These are phyloP conservation scores for Lasioglossum oenotherae DNA, from an alignment of 2,888 invertebrate species.

Conservation along the genomic window DNA sequence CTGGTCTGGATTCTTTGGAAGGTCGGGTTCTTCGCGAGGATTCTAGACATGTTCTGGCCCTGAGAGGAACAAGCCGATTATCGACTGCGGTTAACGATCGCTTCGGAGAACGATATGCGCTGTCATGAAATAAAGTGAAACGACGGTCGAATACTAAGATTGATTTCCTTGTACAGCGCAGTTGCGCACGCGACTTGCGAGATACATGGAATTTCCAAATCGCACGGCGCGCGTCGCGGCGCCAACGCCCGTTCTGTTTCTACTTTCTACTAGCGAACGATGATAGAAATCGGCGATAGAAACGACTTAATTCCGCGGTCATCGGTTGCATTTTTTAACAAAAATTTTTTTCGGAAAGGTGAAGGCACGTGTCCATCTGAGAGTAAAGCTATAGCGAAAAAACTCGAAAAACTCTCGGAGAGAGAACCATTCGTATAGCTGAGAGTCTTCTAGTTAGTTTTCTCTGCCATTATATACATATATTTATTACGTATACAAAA, in stretches of 20 bases:
- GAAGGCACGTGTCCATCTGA: too few relatives aligned
- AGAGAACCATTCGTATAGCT: too few relatives aligned
- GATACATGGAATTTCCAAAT: background rate
- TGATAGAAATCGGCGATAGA: background rate
- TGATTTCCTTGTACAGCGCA: background rate
- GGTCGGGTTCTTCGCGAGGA: background rate
- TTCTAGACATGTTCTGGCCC: background rate
- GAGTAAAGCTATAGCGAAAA: too few relatives aligned
- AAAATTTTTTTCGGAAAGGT: background rate
- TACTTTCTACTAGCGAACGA: background rate
- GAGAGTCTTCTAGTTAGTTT: too few relatives aligned
- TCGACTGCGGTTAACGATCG: background rate
- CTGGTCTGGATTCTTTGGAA: constrained; percentile 56
- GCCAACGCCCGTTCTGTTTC: background rate
- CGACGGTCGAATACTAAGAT: background rate
- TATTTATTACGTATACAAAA: too few relatives aligned
- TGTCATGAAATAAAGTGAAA: background rate
- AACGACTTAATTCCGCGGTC: too few relatives aligned
- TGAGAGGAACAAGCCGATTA: background rate
- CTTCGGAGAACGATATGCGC: background rate
- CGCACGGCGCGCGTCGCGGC: background rate
- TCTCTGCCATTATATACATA: too few relatives aligned
- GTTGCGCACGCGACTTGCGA: background rate
- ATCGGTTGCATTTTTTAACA: too few relatives aligned
- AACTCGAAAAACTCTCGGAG: too few relatives aligned